phyloP scores from a whole-genome alignment of 2,113 vertebrate genomes.

The Petroica traversi region DNA sequence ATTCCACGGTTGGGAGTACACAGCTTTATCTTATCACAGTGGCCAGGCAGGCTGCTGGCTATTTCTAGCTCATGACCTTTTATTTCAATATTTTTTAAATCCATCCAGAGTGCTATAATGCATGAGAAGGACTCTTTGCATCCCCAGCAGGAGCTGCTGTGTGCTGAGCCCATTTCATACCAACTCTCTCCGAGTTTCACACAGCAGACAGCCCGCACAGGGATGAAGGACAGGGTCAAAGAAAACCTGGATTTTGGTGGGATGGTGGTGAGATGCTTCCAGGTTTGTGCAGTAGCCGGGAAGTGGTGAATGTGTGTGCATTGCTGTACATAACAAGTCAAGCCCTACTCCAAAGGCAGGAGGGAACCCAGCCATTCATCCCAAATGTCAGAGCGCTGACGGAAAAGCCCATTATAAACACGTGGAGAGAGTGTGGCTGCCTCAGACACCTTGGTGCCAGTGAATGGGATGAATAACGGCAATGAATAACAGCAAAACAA shows the following conservation, averaged over 20 bases:
- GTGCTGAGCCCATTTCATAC: background rate
- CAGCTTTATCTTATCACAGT: slow-evolving; percentile 42
- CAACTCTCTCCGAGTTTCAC: background rate
- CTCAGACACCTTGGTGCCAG: background rate
- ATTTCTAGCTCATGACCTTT: slow-evolving; percentile 38
- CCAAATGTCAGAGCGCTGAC: background rate
- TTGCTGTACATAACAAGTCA: background rate
- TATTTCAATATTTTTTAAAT: slow-evolving; percentile 58
- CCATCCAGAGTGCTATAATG: background rate
- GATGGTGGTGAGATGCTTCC: background rate
- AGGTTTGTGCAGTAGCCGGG: background rate
- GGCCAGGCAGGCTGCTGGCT: background rate
- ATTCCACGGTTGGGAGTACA: background rate
- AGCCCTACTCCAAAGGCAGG: background rate
- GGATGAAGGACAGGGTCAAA: background rate
- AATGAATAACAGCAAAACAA: slow-evolving; percentile 32
- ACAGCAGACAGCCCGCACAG: fast-evolving
- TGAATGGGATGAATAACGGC: slow-evolving; percentile 4
- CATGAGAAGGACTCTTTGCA: background rate
- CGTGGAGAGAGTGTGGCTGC: background rate
- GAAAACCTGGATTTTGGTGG: background rate
- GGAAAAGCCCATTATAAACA: background rate
- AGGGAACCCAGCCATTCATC: background rate
- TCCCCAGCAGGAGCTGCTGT: background rate
- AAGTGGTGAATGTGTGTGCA: background rate